Base-by-base conservation (phyloP, 2,797 vertebrate species). In the Paramormyrops hopkinsi region DNA sequence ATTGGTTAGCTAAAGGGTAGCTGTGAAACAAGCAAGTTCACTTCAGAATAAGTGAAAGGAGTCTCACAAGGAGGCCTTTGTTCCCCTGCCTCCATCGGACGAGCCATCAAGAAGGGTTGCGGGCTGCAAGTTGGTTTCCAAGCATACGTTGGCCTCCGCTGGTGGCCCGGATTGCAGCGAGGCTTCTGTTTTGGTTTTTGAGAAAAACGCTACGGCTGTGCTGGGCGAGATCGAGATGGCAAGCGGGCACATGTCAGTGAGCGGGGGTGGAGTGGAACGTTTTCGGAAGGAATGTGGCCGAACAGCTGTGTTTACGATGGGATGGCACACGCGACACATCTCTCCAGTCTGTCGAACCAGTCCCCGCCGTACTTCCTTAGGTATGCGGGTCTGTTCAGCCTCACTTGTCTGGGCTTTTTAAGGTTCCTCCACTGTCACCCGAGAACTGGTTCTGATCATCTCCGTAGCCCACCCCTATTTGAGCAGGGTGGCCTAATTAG, bases 1-100 rank as follows among this genome's bases (percentile, higher is more conserved):
- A 17, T 50, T 11, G 7, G 29, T 56, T 48, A 51, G 6, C 12
- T 33, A 62, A 69, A 86, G 41, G 54, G 59, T 54, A 53, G 51
- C 22, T 19, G 19, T 56, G 73, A 25, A 88, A 14, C 12, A 33
- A 87, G 89, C 9, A 4, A 22, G 44, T 54, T 33, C 83, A 51
- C 17, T 19, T 53, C 22, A 33, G 17, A 11, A 17, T 14, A 86
- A 65, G 76, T 82, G 53, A 48, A 41, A 56, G 2, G 84, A 73
- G 48, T 37, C 79, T 62, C 25, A 91, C 88, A 90, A 91, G 90
- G 89, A 69, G 86, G 86, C 17, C 90, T 86, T 90, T 91, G 88
- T 89, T 25, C 11, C 50, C 17, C 88, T 33, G 7, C n/a, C 33
- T 51, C 51, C 51, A 54, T 22, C n/a, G 17, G 85, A 86, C 1